Conservation (phyloP, 2,797 vertebrate genomes). For the Hydrolagus colliei region DNA sequence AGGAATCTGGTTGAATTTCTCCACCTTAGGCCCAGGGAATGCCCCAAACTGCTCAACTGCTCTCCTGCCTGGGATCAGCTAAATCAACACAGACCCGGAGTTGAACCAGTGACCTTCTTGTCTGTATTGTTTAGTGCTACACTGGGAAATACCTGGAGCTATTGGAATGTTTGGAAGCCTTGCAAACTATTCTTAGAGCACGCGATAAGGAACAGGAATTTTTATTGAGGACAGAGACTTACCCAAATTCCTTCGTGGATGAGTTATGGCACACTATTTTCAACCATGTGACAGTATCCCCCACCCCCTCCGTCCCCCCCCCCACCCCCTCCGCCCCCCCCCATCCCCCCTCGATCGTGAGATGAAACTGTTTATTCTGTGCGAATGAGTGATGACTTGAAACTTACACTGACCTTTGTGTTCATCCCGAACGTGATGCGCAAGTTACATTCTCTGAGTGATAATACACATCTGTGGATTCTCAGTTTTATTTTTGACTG, state of each 20-base stretch:
- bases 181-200: too few relatives aligned
- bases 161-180: too few relatives aligned
- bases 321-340: not conserved
- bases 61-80: too few relatives aligned
- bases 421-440: too few relatives aligned
- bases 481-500: not conserved
- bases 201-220: not conserved
- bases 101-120: too few relatives aligned
- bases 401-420: not conserved
- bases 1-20: too few relatives aligned
- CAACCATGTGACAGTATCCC: not conserved
- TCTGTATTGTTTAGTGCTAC: too few relatives aligned
- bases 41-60: too few relatives aligned
- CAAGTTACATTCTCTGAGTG: not conserved
- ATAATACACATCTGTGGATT: constrained; percentile 5
- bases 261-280: constrained; percentile 1
- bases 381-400: constrained; percentile 19
- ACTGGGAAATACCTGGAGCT: too few relatives aligned
- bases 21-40: too few relatives aligned
- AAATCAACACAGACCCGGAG: too few relatives aligned
- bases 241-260: not conserved
- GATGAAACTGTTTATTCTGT: constrained; percentile 17
- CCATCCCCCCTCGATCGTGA: not conserved
- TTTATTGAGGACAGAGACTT: not conserved
- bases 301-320: not conserved